Percentiles rank a stretch among this genome's conserved stretches.
These are phyloP conservation scores for Thalassarche chlororhynchos DNA, from an alignment of 2,113 vertebrate species.

Conservation along the genomic window DNA sequence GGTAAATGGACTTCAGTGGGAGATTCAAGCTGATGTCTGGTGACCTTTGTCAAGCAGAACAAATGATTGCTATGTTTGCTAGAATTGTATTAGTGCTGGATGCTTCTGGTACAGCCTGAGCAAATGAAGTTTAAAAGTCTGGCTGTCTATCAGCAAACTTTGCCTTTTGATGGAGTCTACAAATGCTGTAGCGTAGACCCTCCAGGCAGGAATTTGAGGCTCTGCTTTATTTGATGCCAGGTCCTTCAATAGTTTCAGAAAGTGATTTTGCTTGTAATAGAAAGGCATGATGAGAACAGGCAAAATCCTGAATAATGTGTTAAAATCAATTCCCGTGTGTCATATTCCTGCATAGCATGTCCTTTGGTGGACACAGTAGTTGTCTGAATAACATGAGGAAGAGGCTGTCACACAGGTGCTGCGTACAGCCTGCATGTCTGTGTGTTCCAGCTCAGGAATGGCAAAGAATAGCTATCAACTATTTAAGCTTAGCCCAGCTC, in stretches of 20 bases:
- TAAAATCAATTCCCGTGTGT: not conserved
- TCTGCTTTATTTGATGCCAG: not conserved
- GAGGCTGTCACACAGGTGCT: not conserved
- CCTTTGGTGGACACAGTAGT: not conserved
- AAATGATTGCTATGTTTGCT: conserved; percentile 32
- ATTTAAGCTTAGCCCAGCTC: not conserved
- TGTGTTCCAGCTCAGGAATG: not conserved
- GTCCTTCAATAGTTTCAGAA: not conserved
- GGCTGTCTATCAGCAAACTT: conserved; percentile 1
- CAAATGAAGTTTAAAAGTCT: conserved; percentile 21
- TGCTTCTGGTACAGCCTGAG: conserved; percentile 29
- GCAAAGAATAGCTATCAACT: not conserved
- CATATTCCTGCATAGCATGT: not conserved
- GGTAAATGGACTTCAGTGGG: not conserved
- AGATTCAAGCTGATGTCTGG: conserved; percentile 2
- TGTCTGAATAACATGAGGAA: not conserved
- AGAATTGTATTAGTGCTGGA: conserved; percentile 11
- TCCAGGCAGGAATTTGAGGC: not conserved
- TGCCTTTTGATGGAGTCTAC: not conserved
- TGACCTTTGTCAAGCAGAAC: conserved; percentile 45
- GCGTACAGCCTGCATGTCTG: not conserved
- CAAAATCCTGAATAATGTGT: not conserved
- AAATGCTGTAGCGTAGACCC: not conserved
- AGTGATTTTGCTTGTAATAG: not conserved
- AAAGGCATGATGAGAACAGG: not conserved